Conservation (phyloP, 2,113 vertebrate species). For the Microcebus tavaratra region DNA sequence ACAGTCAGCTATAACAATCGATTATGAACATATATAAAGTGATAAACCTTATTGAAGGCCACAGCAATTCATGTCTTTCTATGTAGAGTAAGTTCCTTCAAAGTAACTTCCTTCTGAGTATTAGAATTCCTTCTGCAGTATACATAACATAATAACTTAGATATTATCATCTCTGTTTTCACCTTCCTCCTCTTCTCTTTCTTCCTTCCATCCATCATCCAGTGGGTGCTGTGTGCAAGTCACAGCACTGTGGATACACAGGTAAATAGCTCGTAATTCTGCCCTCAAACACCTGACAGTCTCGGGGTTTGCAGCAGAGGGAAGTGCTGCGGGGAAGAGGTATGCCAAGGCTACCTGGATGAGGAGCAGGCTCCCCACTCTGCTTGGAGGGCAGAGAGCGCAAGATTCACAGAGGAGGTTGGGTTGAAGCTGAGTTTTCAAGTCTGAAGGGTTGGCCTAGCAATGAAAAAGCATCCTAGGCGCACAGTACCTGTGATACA, state of each 20-base stretch:
- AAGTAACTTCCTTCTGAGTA: not conserved
- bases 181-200: not conserved
- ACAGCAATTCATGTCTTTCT: not conserved
- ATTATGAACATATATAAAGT: not conserved
- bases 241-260: not conserved
- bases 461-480: not conserved
- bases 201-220: not conserved
- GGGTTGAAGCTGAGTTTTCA: not conserved
- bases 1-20: not conserved
- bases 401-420: not conserved
- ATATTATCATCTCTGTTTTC: not conserved
- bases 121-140: not conserved
- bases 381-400: accelerated
- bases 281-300: not conserved
- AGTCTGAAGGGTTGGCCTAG: not conserved
- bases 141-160: no score
- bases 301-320: not conserved
- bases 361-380: not conserved
- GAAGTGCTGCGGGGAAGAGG: not conserved
- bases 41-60: not conserved
- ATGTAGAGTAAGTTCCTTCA: not conserved
- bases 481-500: not conserved
- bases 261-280: not conserved
- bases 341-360: accelerated
- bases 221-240: accelerated